Percentiles rank a stretch among this genome's conserved stretches.
These are phyloP conservation scores for Cataglyphis rosenhaueri DNA, from an alignment of 2,888 invertebrate genomes.

Conservation along the genomic window DNA sequence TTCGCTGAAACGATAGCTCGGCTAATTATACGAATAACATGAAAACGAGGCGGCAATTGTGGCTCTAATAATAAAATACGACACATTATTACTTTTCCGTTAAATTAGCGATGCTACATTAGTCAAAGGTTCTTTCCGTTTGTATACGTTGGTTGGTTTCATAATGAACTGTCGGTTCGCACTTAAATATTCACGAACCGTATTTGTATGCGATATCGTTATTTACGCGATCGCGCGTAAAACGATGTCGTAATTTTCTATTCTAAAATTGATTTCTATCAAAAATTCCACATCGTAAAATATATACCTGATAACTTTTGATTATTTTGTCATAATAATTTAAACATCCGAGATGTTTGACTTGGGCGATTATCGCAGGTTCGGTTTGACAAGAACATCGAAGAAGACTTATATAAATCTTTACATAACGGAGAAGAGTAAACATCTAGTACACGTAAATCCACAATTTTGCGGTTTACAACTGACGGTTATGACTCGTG, in stretches of 20 bases:
- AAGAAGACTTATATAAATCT: not conserved
- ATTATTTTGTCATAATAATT: not conserved
- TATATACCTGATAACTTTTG: not conserved
- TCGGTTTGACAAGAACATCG: not conserved
- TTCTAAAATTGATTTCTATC: conserved; percentile 7
- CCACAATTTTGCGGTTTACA: not conserved
- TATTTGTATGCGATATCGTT: not conserved
- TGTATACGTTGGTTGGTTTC: conserved; percentile 7
- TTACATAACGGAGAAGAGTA: not conserved
- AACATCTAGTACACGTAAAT: not conserved
- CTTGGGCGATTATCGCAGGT: not conserved
- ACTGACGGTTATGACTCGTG: not conserved
- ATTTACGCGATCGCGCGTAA: not conserved
- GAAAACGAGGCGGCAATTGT: conserved; percentile 25
- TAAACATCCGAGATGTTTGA: not conserved
- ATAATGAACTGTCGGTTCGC: conserved; percentile 4
- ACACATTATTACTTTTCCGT: conserved; percentile 40
- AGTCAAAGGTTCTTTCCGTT: conserved; percentile 40
- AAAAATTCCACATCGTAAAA: not conserved
- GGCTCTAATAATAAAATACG: conserved; percentile 14
- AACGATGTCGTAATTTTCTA: conserved; percentile 3
- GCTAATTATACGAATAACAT: conserved; percentile 39
- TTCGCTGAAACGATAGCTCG: conserved; percentile 25
- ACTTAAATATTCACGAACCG: conserved; percentile 33
- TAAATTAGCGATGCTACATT: conserved; percentile 45